Base-by-base conservation (phyloP, 2,797 vertebrate species). In the Thalassophryne amazonica region DNA sequence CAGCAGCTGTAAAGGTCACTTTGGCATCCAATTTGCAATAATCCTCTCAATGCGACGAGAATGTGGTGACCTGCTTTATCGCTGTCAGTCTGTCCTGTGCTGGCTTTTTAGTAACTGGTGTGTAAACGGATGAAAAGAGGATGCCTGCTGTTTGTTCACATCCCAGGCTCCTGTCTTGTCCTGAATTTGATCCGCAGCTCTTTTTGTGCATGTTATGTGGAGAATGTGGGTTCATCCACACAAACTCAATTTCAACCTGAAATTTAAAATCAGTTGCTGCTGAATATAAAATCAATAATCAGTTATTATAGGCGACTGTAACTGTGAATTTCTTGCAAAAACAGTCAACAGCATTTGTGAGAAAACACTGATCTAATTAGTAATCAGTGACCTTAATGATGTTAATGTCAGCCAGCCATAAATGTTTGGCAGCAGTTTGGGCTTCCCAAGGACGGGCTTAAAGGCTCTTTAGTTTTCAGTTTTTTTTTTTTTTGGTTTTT, bases 1-100 rank as follows among this genome's bases (percentile, higher is more conserved):
- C 63, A 54, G 45, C 57, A 40, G 36, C 50, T 69, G 51, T 18
- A 81, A 78, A 77, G 77, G 80, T 81, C 76, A 79, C 58, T 62
- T 60, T 71, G 69, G 43, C 50, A 46, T 31, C 0, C 42, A 8
- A 60, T 55, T 65, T 63, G 67, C 39, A 64, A 70, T 54, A 64
- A 70, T 54, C 35, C 53, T 7, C 76, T 73, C 37, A 34, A 25
- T 17, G 5, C 14, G 43, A 38, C 22, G 17, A 27, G 33, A 22
- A 2, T 2, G 4, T 51, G 18, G 28, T 33, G 30, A 17, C 18
- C 3, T 21, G 24, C 12, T 41, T 35, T 14, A 21, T 35, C 40
- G 43, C 30, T 13, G 4, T 7, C 7, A 7, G 11, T 35, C n/a
- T 10, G n/a, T n/a, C n/a, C n/a, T n/a, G n/a, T n/a, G n/a, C n/a